Conservation (phyloP, 2,113 vertebrate species). For the Ochotona curzoniae region DNA sequence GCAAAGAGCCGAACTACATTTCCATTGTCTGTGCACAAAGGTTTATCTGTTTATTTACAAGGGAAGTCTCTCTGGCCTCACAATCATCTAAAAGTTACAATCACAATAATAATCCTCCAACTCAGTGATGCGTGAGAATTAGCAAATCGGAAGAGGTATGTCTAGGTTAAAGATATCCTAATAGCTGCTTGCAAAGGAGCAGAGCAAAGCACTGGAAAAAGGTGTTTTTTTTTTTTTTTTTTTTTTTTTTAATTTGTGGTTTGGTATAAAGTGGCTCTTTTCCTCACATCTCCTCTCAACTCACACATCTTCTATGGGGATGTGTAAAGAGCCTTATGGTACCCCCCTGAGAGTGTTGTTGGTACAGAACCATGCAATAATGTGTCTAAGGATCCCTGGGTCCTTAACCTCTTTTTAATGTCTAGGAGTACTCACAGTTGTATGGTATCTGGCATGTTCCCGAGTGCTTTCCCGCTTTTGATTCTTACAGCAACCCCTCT, state of each 20-base stretch:
- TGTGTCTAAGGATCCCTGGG: conserved; percentile 31
- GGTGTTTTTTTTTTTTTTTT: background rate
- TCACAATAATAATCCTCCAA: conserved; percentile 72
- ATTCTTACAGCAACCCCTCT: conserved; percentile 28
- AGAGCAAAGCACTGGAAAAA: conserved; percentile 36
- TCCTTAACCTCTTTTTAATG: conserved; percentile 55
- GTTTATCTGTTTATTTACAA: conserved; percentile 73
- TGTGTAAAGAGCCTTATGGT: conserved; percentile 38
- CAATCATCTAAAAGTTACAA: conserved; percentile 73
- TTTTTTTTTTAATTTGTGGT: background rate
- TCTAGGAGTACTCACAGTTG: background rate
- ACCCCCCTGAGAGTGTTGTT: conserved; percentile 5
- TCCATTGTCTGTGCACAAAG: conserved; percentile 68
- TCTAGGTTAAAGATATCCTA: conserved; percentile 61
- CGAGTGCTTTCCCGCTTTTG: conserved; percentile 51
- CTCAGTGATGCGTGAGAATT: conserved; percentile 45
- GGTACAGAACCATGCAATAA: conserved; percentile 5
- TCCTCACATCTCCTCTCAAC: too few species aligned
- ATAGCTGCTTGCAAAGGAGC: conserved; percentile 37
- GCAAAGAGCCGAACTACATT: conserved; percentile 71
- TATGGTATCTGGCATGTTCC: conserved; percentile 29
- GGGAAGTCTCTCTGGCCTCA: conserved; percentile 72
- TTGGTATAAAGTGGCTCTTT: background rate
- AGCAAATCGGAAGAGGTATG: conserved; percentile 65
- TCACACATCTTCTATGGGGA: too few species aligned